Percentiles rank a stretch among this genome's conserved stretches.
Conservation (phyloP, 2,888 invertebrate genomes). For the Tuta absoluta region DNA sequence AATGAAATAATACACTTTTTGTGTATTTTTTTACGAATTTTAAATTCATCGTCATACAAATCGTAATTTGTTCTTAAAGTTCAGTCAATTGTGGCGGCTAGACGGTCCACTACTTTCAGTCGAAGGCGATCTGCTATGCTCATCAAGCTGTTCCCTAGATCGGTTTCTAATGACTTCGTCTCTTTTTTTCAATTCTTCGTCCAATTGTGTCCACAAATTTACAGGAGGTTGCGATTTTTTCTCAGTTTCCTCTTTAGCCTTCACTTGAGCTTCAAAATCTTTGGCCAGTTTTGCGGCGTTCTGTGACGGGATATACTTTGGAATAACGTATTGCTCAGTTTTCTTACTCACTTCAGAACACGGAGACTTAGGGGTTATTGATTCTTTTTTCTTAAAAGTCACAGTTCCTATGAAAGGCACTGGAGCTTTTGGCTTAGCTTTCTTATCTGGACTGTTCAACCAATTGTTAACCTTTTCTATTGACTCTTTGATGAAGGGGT, state of each 20-base stretch:
- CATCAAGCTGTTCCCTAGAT: not conserved
- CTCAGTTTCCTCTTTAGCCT: conserved; percentile 30
- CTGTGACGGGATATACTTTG: conserved; percentile 38
- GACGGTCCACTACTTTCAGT: too few species aligned
- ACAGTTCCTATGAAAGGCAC: conserved; percentile 39
- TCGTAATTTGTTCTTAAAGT: too few species aligned
- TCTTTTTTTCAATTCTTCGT: conserved; percentile 38
- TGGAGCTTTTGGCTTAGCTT: conserved; percentile 29
- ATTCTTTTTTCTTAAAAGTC: conserved; percentile 48
- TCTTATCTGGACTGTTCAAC: conserved; percentile 41
- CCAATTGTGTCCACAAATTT: conserved; percentile 41
- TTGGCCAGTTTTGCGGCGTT: conserved; percentile 46
- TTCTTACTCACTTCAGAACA: conserved; percentile 1
- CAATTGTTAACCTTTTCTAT: conserved; percentile 52
- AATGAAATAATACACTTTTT: too few species aligned
- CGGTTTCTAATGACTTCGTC: not conserved
- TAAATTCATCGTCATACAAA: too few species aligned
- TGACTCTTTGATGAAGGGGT: conserved; percentile 43
- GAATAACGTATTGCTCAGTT: not conserved
- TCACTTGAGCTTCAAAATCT: conserved; percentile 33
- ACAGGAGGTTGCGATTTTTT: conserved; percentile 25
- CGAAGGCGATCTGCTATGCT: too few species aligned
- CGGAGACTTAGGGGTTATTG: not conserved
- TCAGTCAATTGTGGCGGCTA: too few species aligned
- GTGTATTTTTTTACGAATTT: too few species aligned